Conservation (phyloP, 2,113 vertebrate species). For the Tichodroma muraria region DNA sequence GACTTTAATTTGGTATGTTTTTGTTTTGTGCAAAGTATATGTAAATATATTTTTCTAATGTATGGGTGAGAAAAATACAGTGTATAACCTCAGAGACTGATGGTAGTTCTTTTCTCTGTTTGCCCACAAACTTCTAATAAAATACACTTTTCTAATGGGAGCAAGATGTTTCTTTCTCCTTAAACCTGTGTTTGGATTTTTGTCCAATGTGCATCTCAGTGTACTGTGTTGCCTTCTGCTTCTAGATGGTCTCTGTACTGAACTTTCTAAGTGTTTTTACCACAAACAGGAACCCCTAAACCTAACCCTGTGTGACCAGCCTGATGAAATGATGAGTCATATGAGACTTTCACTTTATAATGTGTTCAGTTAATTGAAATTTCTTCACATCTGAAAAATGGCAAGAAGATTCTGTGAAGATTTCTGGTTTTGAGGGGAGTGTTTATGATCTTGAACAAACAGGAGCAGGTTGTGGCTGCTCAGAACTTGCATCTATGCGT, state of each 20-base stretch:
- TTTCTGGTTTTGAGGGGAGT: neutral
- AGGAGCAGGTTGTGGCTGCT: neutral
- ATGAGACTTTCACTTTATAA: neutral
- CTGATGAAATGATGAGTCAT: neutral
- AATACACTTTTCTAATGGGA: neutral
- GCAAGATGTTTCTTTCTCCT: neutral
- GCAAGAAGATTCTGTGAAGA: neutral
- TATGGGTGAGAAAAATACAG: neutral
- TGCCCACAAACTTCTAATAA: neutral
- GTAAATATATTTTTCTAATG: accelerated
- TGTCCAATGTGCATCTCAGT: neutral
- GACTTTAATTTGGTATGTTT: neutral
- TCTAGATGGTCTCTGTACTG: neutral
- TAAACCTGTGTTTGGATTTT: neutral
- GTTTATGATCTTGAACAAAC: neutral
- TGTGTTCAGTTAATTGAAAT: neutral
- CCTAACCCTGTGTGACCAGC: neutral
- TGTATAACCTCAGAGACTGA: neutral
- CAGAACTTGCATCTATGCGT: neutral
- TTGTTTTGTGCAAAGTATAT: neutral
- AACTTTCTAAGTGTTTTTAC: neutral
- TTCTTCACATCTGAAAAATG: neutral
- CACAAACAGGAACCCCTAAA: neutral
- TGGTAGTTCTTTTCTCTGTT: neutral
- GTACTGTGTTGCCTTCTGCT: neutral